Evolutionary conservation across 2,888 invertebrate species (phyloP), one percentile per base, ranked within the genome.

Genomic region (Cheilosia urbana): DNA sequence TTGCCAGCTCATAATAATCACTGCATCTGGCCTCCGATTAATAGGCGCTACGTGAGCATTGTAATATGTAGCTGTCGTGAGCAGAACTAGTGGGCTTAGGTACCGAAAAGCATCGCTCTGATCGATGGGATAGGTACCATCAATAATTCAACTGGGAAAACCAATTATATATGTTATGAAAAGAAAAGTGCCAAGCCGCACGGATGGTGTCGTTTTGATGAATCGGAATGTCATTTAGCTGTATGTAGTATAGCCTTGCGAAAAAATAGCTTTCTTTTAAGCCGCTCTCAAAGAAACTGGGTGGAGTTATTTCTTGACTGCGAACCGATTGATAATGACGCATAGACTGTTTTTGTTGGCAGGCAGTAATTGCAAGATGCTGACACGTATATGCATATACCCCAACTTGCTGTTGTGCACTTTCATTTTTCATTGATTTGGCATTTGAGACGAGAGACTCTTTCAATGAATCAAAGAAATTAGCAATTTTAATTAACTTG

Each of bases 361-460:
- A 75, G 73, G 40, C 79, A 15, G 69, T 65, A 79, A 69, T 75
- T 79, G 79, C 58, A 47, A 65, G 73, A 75, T 75, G 63, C 73
- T 83, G 68, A 73, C 83, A 83, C 73, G 69, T 79, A 11, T 34
- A 34, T 34, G 11, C 3, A 37, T 37, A 4, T 19, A 55, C 34
- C n/a, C 42, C 49, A 30, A 65, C 37, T 58, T 19, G 49, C 15
- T 42, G 27, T 30, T 37, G 53, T 51, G 57, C 27, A 27, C 27
- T 84, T 84, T 84, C 83, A 75, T 84, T 84, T 83, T 84, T 60
- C 63, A 75, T 79, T 75, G 68, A 58, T 60, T 75, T 84, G 83
- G 73, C 69, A 84, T 84, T 83, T 69, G 63, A 62, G 45, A 49
- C 37, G n/a, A 37, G 24, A 65, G 55, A 42, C 66, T 27, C 60